Conservation (phyloP, 1,140 invertebrate species). For the Scaptomyza graminum region DNA sequence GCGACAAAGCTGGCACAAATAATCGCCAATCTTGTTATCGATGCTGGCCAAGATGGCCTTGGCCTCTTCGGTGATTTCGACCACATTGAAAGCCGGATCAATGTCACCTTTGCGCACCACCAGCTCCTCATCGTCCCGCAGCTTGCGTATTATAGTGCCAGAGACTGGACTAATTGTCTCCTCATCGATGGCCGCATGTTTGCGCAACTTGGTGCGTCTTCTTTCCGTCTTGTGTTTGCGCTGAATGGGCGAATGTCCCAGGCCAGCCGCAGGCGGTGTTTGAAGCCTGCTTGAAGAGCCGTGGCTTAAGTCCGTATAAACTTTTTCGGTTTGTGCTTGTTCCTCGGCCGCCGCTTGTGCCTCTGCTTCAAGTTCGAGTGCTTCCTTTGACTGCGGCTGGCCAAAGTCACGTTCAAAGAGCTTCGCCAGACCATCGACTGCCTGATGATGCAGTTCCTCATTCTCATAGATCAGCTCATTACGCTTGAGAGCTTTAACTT, state of each 20-base stretch:
- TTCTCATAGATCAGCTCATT: conserved; percentile 78
- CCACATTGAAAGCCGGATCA: conserved; percentile 97
- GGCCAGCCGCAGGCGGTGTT: neutral
- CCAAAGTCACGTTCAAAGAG: conserved; percentile 75
- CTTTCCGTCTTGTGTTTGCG: conserved; percentile 82
- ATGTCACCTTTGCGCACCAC: conserved; percentile 95
- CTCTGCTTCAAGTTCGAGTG: conserved; percentile 3
- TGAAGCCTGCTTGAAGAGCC: conserved; percentile 13
- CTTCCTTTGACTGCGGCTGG: conserved; percentile 6
- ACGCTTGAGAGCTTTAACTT: conserved; percentile 64
- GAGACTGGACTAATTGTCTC: conserved; percentile 99
- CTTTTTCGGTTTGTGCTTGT: conserved; percentile 74
- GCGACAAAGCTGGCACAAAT: conserved; percentile 96
- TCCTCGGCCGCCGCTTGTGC: conserved; percentile 46
- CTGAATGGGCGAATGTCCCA: neutral
- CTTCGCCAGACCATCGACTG: conserved; percentile 74
- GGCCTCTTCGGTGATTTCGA: conserved; percentile 98
- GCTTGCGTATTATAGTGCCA: conserved; percentile 95
- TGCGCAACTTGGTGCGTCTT: conserved; percentile 88
- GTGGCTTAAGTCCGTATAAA: conserved; percentile 85
- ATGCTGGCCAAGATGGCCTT: conserved; percentile 97
- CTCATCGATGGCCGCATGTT: conserved; percentile 94
- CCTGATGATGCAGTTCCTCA: conserved; percentile 76
- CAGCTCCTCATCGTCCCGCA: conserved; percentile 91
- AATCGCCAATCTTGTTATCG: conserved; percentile 98